Evolutionary conservation across 2,888 invertebrate species (phyloP).

Genomic region (Odontothrips loti): DNA sequence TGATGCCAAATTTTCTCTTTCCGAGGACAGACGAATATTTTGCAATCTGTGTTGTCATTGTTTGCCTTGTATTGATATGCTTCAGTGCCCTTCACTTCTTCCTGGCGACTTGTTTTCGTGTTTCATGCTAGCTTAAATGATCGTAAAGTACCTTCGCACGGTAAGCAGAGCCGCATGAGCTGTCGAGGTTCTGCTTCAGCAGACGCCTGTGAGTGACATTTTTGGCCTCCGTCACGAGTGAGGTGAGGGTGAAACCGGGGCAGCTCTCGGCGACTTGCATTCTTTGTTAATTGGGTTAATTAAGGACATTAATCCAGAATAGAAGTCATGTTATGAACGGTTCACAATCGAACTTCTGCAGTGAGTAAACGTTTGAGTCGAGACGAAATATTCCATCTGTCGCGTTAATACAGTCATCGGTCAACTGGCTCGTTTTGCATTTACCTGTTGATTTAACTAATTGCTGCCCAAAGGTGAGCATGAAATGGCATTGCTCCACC

Average conservation of each 20-base stretch:
- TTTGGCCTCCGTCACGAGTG: background rate
- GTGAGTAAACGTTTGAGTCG: too few relatives aligned
- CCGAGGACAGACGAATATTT: background rate
- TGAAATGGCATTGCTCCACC: too few relatives aligned
- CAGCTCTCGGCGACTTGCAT: background rate
- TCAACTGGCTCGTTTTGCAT: background rate
- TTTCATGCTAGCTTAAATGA: background rate
- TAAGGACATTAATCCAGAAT: too few relatives aligned
- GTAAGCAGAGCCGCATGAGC: background rate
- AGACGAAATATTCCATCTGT: too few relatives aligned
- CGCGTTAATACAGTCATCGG: background rate
- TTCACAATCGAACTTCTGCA: too few relatives aligned
- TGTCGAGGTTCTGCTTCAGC: background rate
- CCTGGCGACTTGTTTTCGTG: background rate
- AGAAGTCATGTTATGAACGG: too few relatives aligned
- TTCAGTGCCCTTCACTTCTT: background rate
- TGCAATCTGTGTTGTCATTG: background rate
- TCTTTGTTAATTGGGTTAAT: too few relatives aligned
- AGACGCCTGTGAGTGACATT: slow-evolving; percentile 9
- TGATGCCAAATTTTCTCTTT: slow-evolving; percentile 14
- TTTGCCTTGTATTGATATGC: background rate
- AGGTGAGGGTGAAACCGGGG: slow-evolving; percentile 13
- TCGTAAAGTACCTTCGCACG: too few relatives aligned
- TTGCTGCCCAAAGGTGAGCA: background rate
- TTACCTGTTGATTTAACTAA: background rate